These are phyloP conservation scores for Danio rerio DNA, from an alignment of 2,113 vertebrate genomes.

Conservation along the genomic window DNA sequence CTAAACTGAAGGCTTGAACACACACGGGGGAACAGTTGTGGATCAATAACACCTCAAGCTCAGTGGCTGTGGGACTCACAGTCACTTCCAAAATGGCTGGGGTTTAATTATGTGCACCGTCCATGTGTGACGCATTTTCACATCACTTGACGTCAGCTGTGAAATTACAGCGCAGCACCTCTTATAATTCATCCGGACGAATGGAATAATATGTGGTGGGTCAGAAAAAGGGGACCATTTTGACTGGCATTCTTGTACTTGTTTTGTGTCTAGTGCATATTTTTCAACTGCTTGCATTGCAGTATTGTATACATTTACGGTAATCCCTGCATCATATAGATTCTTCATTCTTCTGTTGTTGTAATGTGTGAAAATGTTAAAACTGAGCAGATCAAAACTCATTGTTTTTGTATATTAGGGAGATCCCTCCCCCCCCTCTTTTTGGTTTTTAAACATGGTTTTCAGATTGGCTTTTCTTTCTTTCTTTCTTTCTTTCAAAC, in stretches of 20 bases:
- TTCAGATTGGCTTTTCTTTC: too few relatives aligned
- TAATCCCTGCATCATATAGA: constrained; percentile 4
- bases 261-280: background rate
- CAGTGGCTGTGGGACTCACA: background rate
- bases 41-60: background rate
- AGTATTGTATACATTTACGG: background rate
- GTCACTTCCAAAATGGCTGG: constrained; percentile 9
- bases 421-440: too few relatives aligned
- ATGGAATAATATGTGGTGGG: background rate
- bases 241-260: background rate
- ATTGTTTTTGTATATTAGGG: background rate
- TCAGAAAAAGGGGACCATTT: constrained; percentile 19
- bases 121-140: constrained; percentile 21
- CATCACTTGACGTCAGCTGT: constrained; percentile 34
- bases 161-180: constrained; percentile 12
- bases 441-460: too few relatives aligned
- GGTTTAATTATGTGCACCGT: constrained; percentile 19
- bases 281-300: background rate
- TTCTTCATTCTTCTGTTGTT: background rate
- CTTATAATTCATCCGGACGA: constrained; percentile 2
- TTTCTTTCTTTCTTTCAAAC: too few relatives aligned
- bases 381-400: background rate
- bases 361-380: background rate
- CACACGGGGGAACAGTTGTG: background rate
- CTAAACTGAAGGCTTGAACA: background rate